A percentile compares a stretch with the other conserved stretches of the same genome.
Conservation (phyloP, 1,140 invertebrate genomes). For the Philopotamus ludificatus region DNA sequence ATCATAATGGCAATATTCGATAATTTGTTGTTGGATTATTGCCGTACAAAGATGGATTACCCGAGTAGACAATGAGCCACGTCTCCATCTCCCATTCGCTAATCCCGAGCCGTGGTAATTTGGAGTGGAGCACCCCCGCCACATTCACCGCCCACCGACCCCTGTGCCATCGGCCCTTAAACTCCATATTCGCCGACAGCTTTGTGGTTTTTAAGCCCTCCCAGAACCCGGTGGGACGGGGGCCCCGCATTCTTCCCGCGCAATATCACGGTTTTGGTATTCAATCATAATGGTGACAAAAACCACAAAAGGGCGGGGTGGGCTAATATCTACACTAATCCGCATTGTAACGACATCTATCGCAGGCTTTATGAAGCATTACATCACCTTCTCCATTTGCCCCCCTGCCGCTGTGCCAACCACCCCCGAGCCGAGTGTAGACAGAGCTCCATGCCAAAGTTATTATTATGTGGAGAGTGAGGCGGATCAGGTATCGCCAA, state of each 20-base stretch:
- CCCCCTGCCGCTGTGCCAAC: background rate
- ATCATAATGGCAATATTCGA: background rate
- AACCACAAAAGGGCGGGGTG: conserved; percentile 33
- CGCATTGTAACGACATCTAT: conserved; percentile 42
- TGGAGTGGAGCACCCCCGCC: too few relatives aligned
- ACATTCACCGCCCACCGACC: too few relatives aligned
- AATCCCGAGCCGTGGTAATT: too few relatives aligned
- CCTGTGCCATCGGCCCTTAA: background rate
- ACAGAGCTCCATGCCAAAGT: background rate
- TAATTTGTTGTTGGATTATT: background rate
- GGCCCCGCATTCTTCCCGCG: conserved; percentile 8
- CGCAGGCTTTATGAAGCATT: conserved; percentile 40
- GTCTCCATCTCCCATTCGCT: background rate
- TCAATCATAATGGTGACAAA: conserved; percentile 42
- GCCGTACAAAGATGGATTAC: background rate
- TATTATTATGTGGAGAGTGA: conserved; percentile 15
- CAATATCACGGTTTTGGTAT: conserved; percentile 36
- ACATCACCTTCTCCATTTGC: conserved; percentile 27
- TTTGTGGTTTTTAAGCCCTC: conserved; percentile 10
- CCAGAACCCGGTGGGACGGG: background rate
- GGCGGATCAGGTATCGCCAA: background rate
- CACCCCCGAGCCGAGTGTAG: background rate
- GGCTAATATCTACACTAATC: conserved; percentile 41
- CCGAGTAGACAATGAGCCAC: background rate
- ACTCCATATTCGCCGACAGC: background rate